Evolutionary conservation across 2,113 vertebrate species (phyloP).

Genomic region (Plestiodon gilberti): DNA sequence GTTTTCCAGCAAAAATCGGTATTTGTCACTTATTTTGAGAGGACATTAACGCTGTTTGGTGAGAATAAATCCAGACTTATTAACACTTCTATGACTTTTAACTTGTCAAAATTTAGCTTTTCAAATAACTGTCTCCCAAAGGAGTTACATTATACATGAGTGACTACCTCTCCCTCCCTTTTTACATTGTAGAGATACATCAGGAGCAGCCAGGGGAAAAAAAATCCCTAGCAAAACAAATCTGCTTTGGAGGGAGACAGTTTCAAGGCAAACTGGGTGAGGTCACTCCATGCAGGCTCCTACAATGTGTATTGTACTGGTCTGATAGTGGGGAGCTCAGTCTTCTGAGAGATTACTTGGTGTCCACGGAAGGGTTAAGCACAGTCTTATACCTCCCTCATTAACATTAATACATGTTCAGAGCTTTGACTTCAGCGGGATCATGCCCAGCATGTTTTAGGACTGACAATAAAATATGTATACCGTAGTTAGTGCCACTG

Average conservation of each 20-base stretch:
- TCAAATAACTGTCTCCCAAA: constrained; percentile 52
- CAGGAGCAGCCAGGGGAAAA: constrained; percentile 31
- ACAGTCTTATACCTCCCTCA: neutral
- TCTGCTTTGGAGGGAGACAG: neutral
- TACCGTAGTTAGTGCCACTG: too few species aligned
- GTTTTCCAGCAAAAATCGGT: constrained; percentile 52
- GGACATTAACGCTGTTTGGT: constrained; percentile 48
- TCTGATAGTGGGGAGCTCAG: neutral
- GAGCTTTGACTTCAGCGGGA: too few species aligned
- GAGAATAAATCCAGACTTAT: constrained; percentile 54
- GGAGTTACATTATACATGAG: constrained; percentile 47
- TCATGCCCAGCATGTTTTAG: neutral
- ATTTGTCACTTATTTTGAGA: constrained; percentile 44
- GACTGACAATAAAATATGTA: neutral
- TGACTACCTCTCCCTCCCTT: constrained; percentile 32
- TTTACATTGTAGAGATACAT: constrained; percentile 36
- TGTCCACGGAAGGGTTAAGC: neutral
- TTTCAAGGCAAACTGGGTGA: neutral
- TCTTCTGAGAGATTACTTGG: too few species aligned
- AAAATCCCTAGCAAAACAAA: neutral
- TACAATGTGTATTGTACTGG: neutral
- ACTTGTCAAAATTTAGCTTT: constrained; percentile 53
- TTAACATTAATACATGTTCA: neutral
- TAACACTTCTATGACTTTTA: constrained; percentile 54
- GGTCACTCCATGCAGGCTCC: neutral